Conservation (phyloP, 2,888 invertebrate species). For the Meandrusa payeni region DNA sequence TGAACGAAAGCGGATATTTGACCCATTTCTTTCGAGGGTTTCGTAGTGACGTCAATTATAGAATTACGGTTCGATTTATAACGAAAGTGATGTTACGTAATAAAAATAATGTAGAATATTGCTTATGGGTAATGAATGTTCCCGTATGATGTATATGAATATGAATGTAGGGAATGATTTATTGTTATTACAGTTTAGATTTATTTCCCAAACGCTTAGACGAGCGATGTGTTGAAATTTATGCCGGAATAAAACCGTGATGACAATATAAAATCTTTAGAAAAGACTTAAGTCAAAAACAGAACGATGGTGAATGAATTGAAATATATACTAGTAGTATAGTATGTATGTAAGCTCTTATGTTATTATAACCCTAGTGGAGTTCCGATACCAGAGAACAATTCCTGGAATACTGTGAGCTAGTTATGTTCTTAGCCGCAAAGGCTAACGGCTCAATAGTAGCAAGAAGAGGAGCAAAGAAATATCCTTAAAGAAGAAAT, state of each 20-base stretch:
- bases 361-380: too few species aligned
- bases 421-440: too few species aligned
- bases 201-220: slow-evolving; percentile 9
- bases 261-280: slow-evolving; percentile 6
- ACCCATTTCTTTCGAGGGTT: slow-evolving; percentile 64
- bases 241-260: slow-evolving; percentile 2
- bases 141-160: slow-evolving; percentile 26
- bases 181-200: slow-evolving; percentile 21
- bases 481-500: too few species aligned
- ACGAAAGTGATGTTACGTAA: slow-evolving; percentile 50
- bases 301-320: too few species aligned
- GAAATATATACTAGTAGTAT: not conserved
- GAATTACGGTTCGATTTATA: slow-evolving; percentile 37
- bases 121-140: slow-evolving; percentile 26
- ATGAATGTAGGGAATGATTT: slow-evolving; percentile 29
- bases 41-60: slow-evolving; percentile 62
- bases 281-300: too few species aligned
- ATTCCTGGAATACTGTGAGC: too few species aligned
- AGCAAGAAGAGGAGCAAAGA: too few species aligned
- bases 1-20: slow-evolving; percentile 57
- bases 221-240: slow-evolving; percentile 13
- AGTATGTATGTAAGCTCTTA: too few species aligned
- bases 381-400: too few species aligned
- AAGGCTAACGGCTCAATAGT: too few species aligned
- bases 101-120: slow-evolving; percentile 47